Percentiles rank a stretch among this genome's conserved stretches.
Evolutionary conservation across 2,888 invertebrate genomes (phyloP).

Genomic region (Cephus pulcher): DNA sequence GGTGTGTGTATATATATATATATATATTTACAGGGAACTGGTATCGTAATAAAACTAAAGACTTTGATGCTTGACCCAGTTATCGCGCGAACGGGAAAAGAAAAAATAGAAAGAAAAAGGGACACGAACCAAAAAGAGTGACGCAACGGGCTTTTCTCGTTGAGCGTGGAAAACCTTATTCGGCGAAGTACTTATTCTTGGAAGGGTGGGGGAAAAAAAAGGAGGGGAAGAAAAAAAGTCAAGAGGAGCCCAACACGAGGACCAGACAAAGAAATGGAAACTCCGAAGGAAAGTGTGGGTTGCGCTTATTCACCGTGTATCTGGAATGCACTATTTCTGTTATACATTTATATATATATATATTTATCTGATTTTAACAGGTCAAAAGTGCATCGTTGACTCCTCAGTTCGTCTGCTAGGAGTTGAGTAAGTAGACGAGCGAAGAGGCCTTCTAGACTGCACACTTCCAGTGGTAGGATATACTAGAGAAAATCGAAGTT

Average conservation of each 20-base stretch:
- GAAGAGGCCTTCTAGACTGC: background rate
- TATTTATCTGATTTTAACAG: background rate
- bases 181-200: background rate
- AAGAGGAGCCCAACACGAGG: background rate
- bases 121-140: background rate
- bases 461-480: background rate
- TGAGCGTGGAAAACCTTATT: background rate
- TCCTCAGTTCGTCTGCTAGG: background rate
- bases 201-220: background rate
- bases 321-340: background rate
- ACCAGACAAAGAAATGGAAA: background rate
- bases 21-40: background rate
- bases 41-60: conserved; percentile 3
- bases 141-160: background rate
- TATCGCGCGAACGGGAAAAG: background rate
- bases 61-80: conserved; percentile 4
- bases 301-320: background rate
- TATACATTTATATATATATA: background rate
- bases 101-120: background rate
- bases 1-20: background rate
- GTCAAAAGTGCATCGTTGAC: background rate
- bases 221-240: background rate
- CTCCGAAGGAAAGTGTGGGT: background rate
- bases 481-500: background rate
- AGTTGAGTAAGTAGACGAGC: background rate